These are phyloP conservation scores for Hirtodrosophila histrioides DNA, from an alignment of 2,888 invertebrate species.

Conservation along the genomic window DNA sequence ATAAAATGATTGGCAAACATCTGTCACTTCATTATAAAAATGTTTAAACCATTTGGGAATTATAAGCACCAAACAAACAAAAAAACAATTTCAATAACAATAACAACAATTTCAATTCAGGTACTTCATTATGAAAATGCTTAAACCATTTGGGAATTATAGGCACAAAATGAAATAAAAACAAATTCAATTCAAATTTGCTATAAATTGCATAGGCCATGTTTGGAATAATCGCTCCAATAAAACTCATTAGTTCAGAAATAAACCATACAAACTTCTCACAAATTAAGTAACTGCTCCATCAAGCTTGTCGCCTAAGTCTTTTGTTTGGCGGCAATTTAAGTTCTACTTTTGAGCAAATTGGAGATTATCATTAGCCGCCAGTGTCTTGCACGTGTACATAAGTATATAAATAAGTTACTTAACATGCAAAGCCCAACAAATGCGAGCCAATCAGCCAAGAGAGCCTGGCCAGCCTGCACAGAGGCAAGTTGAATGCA, in stretches of 20 bases:
- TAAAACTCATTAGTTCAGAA: conserved; percentile 1
- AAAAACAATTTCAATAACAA: too few species aligned
- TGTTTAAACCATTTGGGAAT: too few species aligned
- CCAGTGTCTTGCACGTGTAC: conserved; percentile 4
- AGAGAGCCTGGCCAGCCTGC: conserved; percentile 19
- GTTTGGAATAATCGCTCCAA: background rate
- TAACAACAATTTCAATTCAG: too few species aligned
- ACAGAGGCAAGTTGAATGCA: conserved; percentile 27
- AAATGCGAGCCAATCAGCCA: conserved; percentile 62
- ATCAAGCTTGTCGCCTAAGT: conserved; percentile 36
- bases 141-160: too few species aligned
- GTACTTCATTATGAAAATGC: too few species aligned
- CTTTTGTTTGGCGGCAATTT: conserved; percentile 31
- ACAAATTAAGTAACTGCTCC: conserved; percentile 22
- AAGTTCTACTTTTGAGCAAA: conserved; percentile 25
- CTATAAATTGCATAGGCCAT: background rate
- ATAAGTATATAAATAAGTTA: conserved; percentile 29
- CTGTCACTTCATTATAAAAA: too few species aligned
- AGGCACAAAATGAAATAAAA: too few species aligned
- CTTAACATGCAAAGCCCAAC: conserved; percentile 54
- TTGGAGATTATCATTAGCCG: conserved; percentile 51
- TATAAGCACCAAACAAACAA: too few species aligned
- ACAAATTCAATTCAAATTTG: conserved; percentile 18
- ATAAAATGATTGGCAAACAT: too few species aligned
- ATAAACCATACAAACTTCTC: conserved; percentile 30